A percentile compares a stretch with the other conserved stretches of the same genome.
phyloP scores from a whole-genome alignment of 1,140 invertebrate genomes.

The Radopholus similis region DNA sequence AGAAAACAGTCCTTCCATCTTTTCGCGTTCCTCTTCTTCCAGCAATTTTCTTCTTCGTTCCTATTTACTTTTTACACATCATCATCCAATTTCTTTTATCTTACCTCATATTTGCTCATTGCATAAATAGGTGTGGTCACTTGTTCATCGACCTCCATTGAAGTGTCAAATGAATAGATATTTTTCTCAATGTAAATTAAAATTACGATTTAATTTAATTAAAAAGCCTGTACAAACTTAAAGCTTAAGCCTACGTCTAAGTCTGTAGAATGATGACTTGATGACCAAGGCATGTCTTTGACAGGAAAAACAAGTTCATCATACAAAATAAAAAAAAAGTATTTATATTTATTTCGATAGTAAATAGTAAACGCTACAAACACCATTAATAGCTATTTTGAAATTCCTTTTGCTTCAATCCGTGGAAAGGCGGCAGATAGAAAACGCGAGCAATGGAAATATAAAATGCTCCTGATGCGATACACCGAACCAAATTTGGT shows the following conservation, averaged over 20 bases:
- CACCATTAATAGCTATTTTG: neutral
- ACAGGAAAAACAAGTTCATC: neutral
- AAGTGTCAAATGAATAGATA: no score
- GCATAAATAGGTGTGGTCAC: neutral
- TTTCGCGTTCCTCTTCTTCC: conserved; percentile 32
- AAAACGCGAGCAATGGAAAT: conserved; percentile 8
- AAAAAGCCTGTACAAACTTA: neutral
- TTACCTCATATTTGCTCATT: conserved; percentile 14
- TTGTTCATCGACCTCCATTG: neutral
- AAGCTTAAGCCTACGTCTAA: no score
- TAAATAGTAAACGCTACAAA: neutral
- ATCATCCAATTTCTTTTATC: no score
- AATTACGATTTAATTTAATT: neutral
- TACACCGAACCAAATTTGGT: neutral
- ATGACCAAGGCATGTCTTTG: neutral
- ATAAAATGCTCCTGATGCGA: conserved; percentile 7
- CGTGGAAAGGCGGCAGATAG: conserved; percentile 3
- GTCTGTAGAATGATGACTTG: neutral
- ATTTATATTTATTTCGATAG: neutral
- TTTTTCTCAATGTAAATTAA: no score
- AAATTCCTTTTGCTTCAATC: neutral
- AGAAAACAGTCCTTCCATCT: conserved; percentile 33
- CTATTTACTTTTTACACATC: conserved; percentile 4
- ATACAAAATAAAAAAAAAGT: neutral
- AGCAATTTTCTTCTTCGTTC: conserved; percentile 29